Base-by-base conservation (phyloP, 53 echinoderm and acorn worm genomes). In the Paelopatides confundens region DNA sequence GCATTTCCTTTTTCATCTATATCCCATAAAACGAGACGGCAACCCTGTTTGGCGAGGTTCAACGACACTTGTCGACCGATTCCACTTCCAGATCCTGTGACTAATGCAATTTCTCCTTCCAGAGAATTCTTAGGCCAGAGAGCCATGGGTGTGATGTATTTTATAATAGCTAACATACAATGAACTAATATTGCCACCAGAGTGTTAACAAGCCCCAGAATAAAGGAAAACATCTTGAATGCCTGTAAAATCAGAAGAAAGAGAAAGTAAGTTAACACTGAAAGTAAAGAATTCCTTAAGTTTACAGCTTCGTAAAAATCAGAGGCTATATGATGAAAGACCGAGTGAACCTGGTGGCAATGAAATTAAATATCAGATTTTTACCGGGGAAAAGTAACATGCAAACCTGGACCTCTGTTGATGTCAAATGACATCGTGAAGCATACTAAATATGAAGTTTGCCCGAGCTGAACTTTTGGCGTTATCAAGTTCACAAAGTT, bases 1-100 rank as follows among this genome's bases (percentile, higher is more conserved):
- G 86, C 67, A 62, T 92, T 92, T 32, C 90, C 93, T 23, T 87
- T 49, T 15, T 82, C 47, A 64, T 92, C 92, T 27, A 92, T 67
- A 47, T 96, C 96, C 96, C 96, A 96, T 12, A 96, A 88, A 1
- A 96, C 92, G 15, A 96, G 40, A 29, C 31, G 50, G 63, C 85
- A 76, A 11, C 91, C 91, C 10, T 1, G 46, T 23, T 24, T 63
- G 43, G 88, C 77, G 32, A 88, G 46, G 8, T 40, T 37, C 17
- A 62, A 27, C 36, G 88, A 78, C 18, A 88, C 39, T 26, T 77
- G 21, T 8, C 81, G 78, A 35, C 88, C 88, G 14, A 96, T 92
- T 23, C 96, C 96, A 46, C 96, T 86, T 6, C 96, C 96, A 31
- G 88, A 90, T 14, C 96, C 96, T 1, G 96, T 96, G 40, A 96